Base-by-base conservation (phyloP, 1,140 invertebrate species). In the Sminthurinus signatus region DNA sequence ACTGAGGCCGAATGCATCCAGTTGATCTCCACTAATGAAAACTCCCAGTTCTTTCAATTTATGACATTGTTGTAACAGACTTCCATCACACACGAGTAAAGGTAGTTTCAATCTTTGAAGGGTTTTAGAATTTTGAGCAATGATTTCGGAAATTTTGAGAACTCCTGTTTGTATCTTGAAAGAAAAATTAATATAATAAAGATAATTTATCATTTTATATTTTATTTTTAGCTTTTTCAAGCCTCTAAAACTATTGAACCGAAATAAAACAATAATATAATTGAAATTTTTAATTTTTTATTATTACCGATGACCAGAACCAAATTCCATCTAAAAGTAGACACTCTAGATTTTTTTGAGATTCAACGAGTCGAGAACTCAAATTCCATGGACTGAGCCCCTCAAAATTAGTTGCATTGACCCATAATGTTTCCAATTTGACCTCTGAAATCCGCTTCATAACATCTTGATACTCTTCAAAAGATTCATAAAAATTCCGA, bases 301-400 rank as follows among this genome's bases (percentile, higher is more conserved):
- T n/a, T n/a, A n/a, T n/a, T n/a, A n/a, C n/a, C n/a, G n/a, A n/a
- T n/a, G n/a, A n/a, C n/a, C n/a, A 56, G 21, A 56, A 42, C 54
- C 54, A 56, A 32, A 56, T 42, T 8, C 54, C 54, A 21, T 56
- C 54, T 31, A 56, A 12, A 10, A 56, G 54, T 4, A 56, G 36
- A 56, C 54, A 56, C 32, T 56, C 54, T 10, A 56, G 54, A 4
- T 17, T 10, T 14, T n/a, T 56, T 23, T 56, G 54, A 3, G 54
- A 5, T 4, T 21, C 17, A 3, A 56, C 31, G 8, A 56, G 23
- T 42, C 14, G 5, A 12, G 12, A 39, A 56, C 54, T 39, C 36
- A 56, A 27, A 42, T 56, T 56, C 54, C 54, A 56, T 4, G 54
- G 54, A 10, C 28, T 39, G 31, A 56, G 36, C n/a, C 54, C 54